These are phyloP conservation scores for Cryptotermes secundus DNA, from an alignment of 1,140 invertebrate species.

Conservation along the genomic window DNA sequence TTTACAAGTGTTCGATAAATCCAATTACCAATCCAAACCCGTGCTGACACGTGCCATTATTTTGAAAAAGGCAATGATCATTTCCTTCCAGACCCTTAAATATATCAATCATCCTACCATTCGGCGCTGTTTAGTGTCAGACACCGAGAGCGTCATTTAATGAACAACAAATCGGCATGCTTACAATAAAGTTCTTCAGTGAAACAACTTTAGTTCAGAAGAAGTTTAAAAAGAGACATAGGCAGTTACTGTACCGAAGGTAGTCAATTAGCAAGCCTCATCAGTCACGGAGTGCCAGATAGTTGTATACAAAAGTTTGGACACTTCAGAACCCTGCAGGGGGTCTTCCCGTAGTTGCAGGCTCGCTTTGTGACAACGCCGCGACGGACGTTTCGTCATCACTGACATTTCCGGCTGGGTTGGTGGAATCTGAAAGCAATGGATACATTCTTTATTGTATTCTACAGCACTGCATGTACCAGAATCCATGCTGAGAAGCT, in stretches of 20 bases:
- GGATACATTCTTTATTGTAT: not conserved
- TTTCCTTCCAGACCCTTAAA: too few species aligned
- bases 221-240: not conserved
- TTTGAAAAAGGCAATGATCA: too few species aligned
- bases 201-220: too few species aligned
- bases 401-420: not conserved
- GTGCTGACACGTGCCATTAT: too few species aligned
- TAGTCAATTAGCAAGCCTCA: not conserved
- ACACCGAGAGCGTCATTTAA: too few species aligned
- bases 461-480: not conserved
- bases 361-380: not conserved
- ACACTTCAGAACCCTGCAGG: conserved; percentile 6
- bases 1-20: too few species aligned
- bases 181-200: too few species aligned
- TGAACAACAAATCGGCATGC: too few species aligned
- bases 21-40: too few species aligned
- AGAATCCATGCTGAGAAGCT: too few species aligned
- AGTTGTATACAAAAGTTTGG: not conserved
- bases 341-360: not conserved
- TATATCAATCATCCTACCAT: too few species aligned
- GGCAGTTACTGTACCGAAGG: not conserved
- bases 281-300: not conserved
- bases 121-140: too few species aligned
- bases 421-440: not conserved
- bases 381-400: not conserved